Evolutionary conservation across 2,113 vertebrate genomes (phyloP).

Genomic region (Pachyramphus minor): DNA sequence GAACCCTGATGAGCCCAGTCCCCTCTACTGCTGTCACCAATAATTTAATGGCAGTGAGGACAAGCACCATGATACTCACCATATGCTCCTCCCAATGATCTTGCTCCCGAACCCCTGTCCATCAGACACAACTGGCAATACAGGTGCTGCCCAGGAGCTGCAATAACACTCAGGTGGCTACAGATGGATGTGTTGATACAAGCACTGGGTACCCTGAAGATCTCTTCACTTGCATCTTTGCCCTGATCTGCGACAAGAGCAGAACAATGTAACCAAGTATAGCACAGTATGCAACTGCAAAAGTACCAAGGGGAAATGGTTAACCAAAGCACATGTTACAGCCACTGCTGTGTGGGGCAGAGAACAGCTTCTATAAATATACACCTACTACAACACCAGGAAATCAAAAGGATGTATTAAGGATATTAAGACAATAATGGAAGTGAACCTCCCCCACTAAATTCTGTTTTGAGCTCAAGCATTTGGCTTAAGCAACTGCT

Average conservation of each 20-base stretch:
- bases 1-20: neutral
- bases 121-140: neutral
- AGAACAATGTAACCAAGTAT: neutral
- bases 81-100: neutral
- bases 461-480: neutral
- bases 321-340: neutral
- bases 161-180: neutral
- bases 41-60: neutral
- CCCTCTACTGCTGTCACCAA: neutral
- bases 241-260: neutral
- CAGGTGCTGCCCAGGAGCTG: neutral
- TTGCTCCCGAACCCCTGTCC: neutral
- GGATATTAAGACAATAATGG: neutral
- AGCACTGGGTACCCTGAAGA: fast-evolving
- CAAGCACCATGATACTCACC: neutral
- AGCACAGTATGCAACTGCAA: fast-evolving
- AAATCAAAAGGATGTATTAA: neutral
- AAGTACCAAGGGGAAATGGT: neutral
- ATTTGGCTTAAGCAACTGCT: neutral
- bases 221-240: neutral
- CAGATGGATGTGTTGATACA: fast-evolving
- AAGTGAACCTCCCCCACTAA: neutral
- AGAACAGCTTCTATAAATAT: neutral
- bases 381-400: neutral
- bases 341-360: fast-evolving